Base-by-base conservation (phyloP, 2,888 invertebrate genomes). In the Tipula helvola region DNA sequence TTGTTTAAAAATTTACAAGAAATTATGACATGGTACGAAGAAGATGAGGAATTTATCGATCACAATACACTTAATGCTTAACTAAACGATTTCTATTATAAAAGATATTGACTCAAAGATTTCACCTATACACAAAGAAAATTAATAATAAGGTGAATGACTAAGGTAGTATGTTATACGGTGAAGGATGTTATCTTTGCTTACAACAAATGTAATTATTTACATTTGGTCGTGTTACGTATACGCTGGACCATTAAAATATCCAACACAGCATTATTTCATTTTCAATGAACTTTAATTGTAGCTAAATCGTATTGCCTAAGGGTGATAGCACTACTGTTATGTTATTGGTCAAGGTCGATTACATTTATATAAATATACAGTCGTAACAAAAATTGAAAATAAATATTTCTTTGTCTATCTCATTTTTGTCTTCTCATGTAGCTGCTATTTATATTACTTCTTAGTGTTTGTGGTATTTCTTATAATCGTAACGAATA, bases 261-360 rank as follows among this genome's bases (percentile, higher is more conserved):
- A 12, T 71, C 12, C 71, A 71, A 71, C 71, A 71, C 71, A 71
- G 28, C 71, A 71, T 71, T 28, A 71, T 71, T 71, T 28, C 28
- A 71, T 28, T 71, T 71, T 28, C 28, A 71, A 71, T 12, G 28
- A 71, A 71, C 71, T 71, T 71, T 28, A 71, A 71, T 28, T 71
- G 71, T 71, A 28, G 10, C 71, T 71, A 71, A 71, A 18, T 71
- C 71, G 7, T 71, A 71, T 71, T 71, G 71, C 71, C 71, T 28
- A 71, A 71, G 71, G 71, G 10, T 71, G 71, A 71, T 71, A 71
- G 71, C 71, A 71, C 71, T 28, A 28, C 28, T 71, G 71, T 71
- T 71, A 71, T 71, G 71, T 71, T 71, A 71, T 71, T 71, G 71
- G 71, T 71, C 71, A 71, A 71, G 71, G 71, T 71, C 71, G 71